Base-by-base conservation (phyloP, 2,797 vertebrate species). In the Picus viridis region DNA sequence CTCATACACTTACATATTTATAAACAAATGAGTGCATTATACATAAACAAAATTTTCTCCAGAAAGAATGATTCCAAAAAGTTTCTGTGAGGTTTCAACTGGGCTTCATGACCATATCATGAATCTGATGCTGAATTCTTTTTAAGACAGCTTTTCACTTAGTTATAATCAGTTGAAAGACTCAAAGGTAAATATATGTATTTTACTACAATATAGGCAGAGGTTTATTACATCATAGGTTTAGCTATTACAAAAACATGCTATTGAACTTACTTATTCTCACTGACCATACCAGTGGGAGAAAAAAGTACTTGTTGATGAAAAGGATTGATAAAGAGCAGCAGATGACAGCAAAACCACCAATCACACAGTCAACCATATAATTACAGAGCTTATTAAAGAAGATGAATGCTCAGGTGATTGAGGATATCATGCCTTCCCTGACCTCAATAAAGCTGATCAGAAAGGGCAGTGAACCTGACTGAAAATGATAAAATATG, bases 211-310 rank as follows among this genome's bases (percentile, higher is more conserved):
- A 72, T 56, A 72, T 57, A 83, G 39, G 19, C 19, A 79, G 16
- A 14, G 30, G 11, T 93, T 89, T 76, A 86, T 70, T 85, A 58
- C 29, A 77, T 89, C 83, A 83, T 41, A 89, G 36, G 32, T 83
- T 71, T 79, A 62, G 34, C 41, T 69, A 68, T 74, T 86, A 53
- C 58, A 90, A 92, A 91, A 77, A 92, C 51, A 86, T 24, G 29
- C 29, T 72, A 14, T 77, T 72, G 63, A 91, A 82, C 61, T 89
- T 81, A 82, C 61, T 89, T 81, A 74, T 76, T 89, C 58, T 49
- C 34, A 62, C 23, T 89, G 43, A 62, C 45, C 36, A 47, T 63
- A 47, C 10, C 20, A 39, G 30, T 34, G 39, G 41, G 68, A 90
- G 83, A 71, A 85, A 84, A 87, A 89, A 30, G 18, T 62, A 77